Base-by-base conservation (phyloP, 2,888 invertebrate species). In the Carabus problematicus region DNA sequence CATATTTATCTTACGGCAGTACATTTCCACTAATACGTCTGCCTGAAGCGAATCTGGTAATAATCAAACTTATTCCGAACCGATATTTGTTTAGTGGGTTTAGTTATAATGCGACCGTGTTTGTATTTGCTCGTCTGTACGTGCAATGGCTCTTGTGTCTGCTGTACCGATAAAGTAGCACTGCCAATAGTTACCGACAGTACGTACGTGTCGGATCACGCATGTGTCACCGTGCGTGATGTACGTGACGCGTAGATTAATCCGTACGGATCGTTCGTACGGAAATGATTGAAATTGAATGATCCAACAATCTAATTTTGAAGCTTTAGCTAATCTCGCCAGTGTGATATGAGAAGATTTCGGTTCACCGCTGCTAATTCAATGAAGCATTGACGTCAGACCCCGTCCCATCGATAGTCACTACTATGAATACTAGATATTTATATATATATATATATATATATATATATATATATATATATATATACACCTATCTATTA, bases 191-290 rank as follows among this genome's bases (percentile, higher is more conserved):
- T 29, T 29, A 29, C 29, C 29, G 52, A 18, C 52, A 11, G 16
- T 14, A 52, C 16, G 12, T 56, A 59, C 59, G 42, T 59, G 59
- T 19, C 11, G 9, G 42, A 54, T 64, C 64, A 64, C 55, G 64
- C 56, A 54, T 63, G 41, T 63, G 40, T 49, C 42, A 59, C 42
- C 52, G 63, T 16, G 63, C 52, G 54, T 55, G 61, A 45, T n/a
- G 55, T 64, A 54, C 64, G 64, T 64, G 64, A 55, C 43, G 64
- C 43, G 41, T 47, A 45, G 64, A 64, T 64, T 41, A 16, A 64
- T 55, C 55, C 64, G 43, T 52, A 52, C 19, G 52, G 19, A 52
- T 52, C 52, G 52, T 18, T 52, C 16, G 52, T 52, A 52, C 52
- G 52, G 52, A 52, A 52, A 52, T 52, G 14, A 52, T 52, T 52